Evolutionary conservation across 2,113 vertebrate genomes (phyloP).

Genomic region (Aspiorhynchus laticeps): DNA sequence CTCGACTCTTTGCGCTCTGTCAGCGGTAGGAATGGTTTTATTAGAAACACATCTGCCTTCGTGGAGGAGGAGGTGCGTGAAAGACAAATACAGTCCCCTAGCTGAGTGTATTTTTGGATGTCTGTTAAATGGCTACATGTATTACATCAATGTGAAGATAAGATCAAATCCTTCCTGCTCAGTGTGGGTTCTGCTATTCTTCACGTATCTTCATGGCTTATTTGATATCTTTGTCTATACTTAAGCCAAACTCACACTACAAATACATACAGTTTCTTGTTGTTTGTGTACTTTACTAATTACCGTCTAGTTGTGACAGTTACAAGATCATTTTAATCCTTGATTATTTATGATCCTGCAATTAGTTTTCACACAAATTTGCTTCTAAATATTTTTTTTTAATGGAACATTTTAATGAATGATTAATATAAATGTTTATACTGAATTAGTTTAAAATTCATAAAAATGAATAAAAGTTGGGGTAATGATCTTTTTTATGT

Average conservation of each 20-base stretch:
- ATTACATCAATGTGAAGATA: conserved; percentile 36
- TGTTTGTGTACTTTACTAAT: not conserved
- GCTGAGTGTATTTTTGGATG: conserved; percentile 22
- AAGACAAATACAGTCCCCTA: conserved; percentile 2
- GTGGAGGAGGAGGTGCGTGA: not conserved
- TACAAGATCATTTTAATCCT: not conserved
- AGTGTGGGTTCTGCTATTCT: conserved; percentile 12
- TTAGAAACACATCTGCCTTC: conserved; percentile 3
- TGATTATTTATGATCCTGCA: not conserved
- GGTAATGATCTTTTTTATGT: not conserved
- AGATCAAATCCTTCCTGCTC: conserved; percentile 24
- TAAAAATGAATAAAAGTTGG: not conserved
- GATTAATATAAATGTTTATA: not conserved
- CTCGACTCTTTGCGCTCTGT: not conserved
- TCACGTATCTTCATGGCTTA: conserved; percentile 24
- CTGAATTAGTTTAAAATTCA: not conserved
- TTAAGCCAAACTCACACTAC: not conserved
- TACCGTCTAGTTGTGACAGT: not conserved
- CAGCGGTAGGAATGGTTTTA: not conserved
- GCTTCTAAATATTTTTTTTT: not conserved
- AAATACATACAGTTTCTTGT: not conserved
- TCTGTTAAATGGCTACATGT: conserved; percentile 33
- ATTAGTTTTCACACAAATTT: not conserved
- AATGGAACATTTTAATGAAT: not conserved
- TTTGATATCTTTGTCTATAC: conserved; percentile 41